Conservation (phyloP, 2,888 invertebrate species). For the Syritta pipiens region DNA sequence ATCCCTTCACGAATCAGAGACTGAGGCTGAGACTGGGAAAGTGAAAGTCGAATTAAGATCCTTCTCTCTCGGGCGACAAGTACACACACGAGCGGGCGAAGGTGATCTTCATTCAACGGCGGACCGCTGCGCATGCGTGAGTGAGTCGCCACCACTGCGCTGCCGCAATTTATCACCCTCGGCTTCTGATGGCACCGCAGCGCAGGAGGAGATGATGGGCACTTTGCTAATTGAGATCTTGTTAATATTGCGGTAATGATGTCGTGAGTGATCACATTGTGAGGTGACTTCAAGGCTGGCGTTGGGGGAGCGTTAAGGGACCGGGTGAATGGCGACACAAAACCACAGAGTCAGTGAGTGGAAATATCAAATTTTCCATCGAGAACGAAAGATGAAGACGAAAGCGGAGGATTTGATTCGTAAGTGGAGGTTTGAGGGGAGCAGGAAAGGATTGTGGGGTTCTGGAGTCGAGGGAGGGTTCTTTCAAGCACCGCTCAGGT, state of each 20-base stretch:
- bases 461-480: too few species aligned
- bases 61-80: slow-evolving; percentile 28
- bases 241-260: slow-evolving; percentile 69
- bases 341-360: slow-evolving; percentile 60
- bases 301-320: neutral
- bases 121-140: neutral
- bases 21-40: slow-evolving; percentile 56
- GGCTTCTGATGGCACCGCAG: slow-evolving; percentile 67
- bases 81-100: slow-evolving; percentile 40
- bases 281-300: slow-evolving; percentile 58
- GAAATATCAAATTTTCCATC: slow-evolving; percentile 52
- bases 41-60: slow-evolving; percentile 66
- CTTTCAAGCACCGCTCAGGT: too few species aligned
- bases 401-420: neutral
- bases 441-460: too few species aligned
- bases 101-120: slow-evolving; percentile 68
- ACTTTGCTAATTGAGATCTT: slow-evolving; percentile 70
- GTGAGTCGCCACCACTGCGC: slow-evolving; percentile 22
- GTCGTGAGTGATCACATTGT: slow-evolving; percentile 67
- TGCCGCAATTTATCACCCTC: slow-evolving; percentile 71
- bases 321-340: too few species aligned
- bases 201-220: slow-evolving; percentile 69
- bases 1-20: slow-evolving; percentile 32
- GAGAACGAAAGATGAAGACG: neutral
- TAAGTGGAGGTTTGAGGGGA: too few species aligned